Evolutionary conservation across 1,140 invertebrate species (phyloP).

Genomic region (Drosophila nigrodunni): DNA sequence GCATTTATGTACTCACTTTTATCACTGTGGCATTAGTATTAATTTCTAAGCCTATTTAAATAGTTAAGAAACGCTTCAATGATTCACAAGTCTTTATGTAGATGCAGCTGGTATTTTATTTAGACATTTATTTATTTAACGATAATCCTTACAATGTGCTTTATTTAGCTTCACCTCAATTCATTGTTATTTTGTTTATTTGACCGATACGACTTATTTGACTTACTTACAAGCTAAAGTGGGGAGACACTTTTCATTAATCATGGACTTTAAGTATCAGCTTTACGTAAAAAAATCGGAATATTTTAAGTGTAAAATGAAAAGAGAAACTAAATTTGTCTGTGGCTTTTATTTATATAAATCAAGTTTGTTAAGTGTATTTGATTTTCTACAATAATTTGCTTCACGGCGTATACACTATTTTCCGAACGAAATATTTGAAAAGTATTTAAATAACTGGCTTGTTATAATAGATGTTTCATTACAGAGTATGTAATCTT

Average conservation of each 20-base stretch:
- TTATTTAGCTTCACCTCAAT: not conserved
- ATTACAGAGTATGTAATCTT: not conserved
- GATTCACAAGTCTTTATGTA: not conserved
- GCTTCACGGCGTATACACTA: not conserved
- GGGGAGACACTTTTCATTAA: conserved; percentile 17
- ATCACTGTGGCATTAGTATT: not conserved
- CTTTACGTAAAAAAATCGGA: not conserved
- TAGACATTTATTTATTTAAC: not conserved
- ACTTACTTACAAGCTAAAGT: not conserved
- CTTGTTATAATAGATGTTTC: no score
- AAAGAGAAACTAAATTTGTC: not conserved
- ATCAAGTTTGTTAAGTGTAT: not conserved
- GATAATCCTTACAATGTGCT: not conserved
- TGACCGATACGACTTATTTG: not conserved
- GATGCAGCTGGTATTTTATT: not conserved
- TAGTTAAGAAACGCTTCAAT: not conserved
- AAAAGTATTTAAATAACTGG: conserved; percentile 16
- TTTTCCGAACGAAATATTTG: not conserved
- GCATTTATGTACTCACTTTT: not conserved
- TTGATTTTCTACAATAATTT: not conserved
- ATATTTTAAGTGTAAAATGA: not conserved
- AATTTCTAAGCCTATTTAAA: not conserved
- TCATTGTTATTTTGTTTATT: not conserved
- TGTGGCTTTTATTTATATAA: not conserved
- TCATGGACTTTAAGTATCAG: conserved; percentile 22